Conservation (phyloP, 1,140 invertebrate species). For the Calliopsis andreniformis region DNA sequence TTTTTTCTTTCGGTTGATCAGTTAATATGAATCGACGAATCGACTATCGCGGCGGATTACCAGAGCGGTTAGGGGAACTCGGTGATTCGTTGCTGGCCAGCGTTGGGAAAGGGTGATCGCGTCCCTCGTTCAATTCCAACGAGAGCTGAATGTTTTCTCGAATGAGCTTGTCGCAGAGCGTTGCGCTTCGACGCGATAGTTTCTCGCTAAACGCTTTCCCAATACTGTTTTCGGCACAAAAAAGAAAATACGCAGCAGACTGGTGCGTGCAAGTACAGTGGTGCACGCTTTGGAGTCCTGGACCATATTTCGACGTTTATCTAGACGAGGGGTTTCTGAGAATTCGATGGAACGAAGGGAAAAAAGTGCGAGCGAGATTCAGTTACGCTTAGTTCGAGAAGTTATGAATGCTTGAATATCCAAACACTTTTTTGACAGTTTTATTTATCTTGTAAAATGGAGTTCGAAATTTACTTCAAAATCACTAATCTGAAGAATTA, state of each 20-base stretch:
- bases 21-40: not conserved
- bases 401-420: too few species aligned
- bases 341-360: too few species aligned
- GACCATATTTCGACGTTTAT: too few species aligned
- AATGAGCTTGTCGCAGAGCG: not conserved
- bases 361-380: too few species aligned
- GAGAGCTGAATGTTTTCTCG: not conserved
- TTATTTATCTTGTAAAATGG: too few species aligned
- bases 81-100: constrained; percentile 37
- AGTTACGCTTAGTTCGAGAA: too few species aligned
- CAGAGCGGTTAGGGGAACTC: constrained; percentile 20
- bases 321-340: too few species aligned
- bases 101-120: constrained; percentile 28
- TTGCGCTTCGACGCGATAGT: not conserved
- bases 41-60: not conserved
- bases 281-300: too few species aligned
- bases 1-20: too few species aligned
- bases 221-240: constrained; percentile 30
- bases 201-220: constrained; percentile 23
- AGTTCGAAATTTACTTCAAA: too few species aligned
- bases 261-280: not conserved
- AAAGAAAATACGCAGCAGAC: constrained; percentile 6
- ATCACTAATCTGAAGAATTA: too few species aligned
- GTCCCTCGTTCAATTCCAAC: not conserved
- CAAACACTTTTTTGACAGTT: too few species aligned